A percentile compares a stretch with the other conserved stretches of the same genome.
Conservation (phyloP, 2,113 vertebrate species). For the Paraplagusia blochii region DNA sequence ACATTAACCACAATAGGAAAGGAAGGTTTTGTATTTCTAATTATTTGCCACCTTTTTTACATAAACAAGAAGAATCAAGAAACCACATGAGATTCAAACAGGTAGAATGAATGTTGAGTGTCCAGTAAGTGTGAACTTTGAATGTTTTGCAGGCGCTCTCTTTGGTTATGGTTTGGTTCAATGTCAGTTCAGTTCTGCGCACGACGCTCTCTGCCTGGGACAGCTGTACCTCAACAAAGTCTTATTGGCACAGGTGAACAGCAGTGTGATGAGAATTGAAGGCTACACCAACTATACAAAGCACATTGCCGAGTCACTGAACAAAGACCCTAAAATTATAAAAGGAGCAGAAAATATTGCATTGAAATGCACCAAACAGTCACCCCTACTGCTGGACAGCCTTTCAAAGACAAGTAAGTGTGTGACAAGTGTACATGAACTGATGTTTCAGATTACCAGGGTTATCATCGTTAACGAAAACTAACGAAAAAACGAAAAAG, state of each 20-base stretch:
- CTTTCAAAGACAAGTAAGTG: slow-evolving; percentile 33
- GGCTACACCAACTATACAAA: slow-evolving; percentile 13
- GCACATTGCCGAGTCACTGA: slow-evolving; percentile 3
- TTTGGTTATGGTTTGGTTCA: not conserved
- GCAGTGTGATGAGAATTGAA: slow-evolving; percentile 24
- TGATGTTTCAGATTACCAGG: too few species aligned
- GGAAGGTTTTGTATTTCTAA: too few species aligned
- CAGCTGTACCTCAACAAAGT: slow-evolving; percentile 34
- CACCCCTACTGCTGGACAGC: fast-evolving
- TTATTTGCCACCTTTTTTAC: too few species aligned
- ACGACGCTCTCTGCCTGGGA: slow-evolving; percentile 10
- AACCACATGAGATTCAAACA: too few species aligned
- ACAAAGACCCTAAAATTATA: not conserved
- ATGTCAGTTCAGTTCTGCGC: slow-evolving; percentile 18
- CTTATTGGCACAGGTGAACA: slow-evolving; percentile 29
- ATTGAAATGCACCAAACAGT: not conserved
- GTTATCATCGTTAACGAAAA: too few species aligned
- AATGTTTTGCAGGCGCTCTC: slow-evolving; percentile 29
- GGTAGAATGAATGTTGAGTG: not conserved
- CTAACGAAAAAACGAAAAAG: too few species aligned
- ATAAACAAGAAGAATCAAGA: too few species aligned
- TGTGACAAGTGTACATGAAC: too few species aligned
- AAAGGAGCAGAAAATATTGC: not conserved
- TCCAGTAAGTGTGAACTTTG: not conserved
- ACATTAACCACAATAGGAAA: too few species aligned